phyloP scores from a whole-genome alignment of 2,113 vertebrate species.

The Propithecus coquereli region DNA sequence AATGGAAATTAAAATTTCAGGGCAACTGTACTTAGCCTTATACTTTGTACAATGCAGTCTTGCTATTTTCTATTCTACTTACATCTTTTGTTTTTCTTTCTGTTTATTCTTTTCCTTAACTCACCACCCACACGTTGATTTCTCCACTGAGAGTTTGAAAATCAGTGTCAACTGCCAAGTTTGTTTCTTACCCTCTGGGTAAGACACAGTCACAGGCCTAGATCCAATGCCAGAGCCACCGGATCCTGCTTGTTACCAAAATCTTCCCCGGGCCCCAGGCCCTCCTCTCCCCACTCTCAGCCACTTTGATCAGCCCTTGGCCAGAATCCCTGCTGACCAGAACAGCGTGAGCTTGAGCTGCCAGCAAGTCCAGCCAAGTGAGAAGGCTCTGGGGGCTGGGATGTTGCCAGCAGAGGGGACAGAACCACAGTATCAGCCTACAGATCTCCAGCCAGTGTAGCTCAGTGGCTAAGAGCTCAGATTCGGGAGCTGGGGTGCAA shows the following conservation, averaged over 20 bases:
- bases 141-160: not conserved
- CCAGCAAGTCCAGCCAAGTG: not conserved
- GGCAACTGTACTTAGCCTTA: not conserved
- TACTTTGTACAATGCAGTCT: not conserved
- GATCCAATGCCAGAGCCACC: not conserved
- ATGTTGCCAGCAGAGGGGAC: not conserved
- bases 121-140: not conserved
- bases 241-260: not conserved
- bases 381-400: not conserved
- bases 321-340: slow-evolving; percentile 1
- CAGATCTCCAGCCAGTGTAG: not conserved
- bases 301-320: not conserved
- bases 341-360: not conserved
- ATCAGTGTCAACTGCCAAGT: not conserved
- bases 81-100: not conserved
- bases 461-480: not conserved
- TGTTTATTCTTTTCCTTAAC: not conserved
- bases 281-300: not conserved
- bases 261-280: not conserved
- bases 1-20: not conserved
- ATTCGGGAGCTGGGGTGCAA: not conserved
- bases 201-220: not conserved
- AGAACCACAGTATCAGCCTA: not conserved
- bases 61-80: not conserved
- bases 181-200: not conserved